Evolutionary conservation across 23 tunicate species (phyloP).

Genomic region (Oikopleura albicans): DNA sequence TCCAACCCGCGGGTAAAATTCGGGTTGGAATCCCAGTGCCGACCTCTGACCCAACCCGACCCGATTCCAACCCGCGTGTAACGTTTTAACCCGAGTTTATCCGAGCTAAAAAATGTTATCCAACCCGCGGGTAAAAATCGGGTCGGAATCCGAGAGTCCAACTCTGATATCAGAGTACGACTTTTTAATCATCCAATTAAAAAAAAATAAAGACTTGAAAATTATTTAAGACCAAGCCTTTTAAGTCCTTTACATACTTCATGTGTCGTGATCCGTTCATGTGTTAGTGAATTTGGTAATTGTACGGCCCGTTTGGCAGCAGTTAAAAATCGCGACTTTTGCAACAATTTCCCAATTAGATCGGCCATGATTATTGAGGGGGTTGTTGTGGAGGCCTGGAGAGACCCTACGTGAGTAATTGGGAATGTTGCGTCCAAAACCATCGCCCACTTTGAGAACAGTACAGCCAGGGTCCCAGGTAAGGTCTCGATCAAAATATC

Average conservation of each 20-base stretch:
- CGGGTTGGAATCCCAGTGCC: too few relatives aligned
- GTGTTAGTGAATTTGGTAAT: neutral
- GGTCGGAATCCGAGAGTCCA: too few relatives aligned
- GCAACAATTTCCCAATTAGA: neutral
- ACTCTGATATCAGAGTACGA: too few relatives aligned
- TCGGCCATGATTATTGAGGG: conserved; percentile 16
- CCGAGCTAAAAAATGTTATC: too few relatives aligned
- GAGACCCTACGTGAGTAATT: neutral
- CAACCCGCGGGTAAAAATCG: too few relatives aligned
- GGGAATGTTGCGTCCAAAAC: neutral
- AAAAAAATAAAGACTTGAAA: too few relatives aligned
- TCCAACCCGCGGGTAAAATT: too few relatives aligned
- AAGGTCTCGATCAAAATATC: neutral
- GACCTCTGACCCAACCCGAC: too few relatives aligned
- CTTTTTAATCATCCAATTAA: too few relatives aligned
- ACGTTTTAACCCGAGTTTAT: too few relatives aligned
- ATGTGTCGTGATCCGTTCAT: conserved; percentile 6
- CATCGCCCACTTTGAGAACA: conserved; percentile 6
- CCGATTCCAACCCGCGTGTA: too few relatives aligned
- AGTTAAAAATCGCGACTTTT: neutral
- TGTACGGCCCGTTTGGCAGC: neutral
- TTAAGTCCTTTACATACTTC: conserved; percentile 4
- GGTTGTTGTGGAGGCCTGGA: neutral
- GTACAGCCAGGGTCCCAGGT: neutral
- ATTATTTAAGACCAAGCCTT: too few relatives aligned